phyloP scores from a whole-genome alignment of 2,888 invertebrate species.

The Cyaniris semiargus region DNA sequence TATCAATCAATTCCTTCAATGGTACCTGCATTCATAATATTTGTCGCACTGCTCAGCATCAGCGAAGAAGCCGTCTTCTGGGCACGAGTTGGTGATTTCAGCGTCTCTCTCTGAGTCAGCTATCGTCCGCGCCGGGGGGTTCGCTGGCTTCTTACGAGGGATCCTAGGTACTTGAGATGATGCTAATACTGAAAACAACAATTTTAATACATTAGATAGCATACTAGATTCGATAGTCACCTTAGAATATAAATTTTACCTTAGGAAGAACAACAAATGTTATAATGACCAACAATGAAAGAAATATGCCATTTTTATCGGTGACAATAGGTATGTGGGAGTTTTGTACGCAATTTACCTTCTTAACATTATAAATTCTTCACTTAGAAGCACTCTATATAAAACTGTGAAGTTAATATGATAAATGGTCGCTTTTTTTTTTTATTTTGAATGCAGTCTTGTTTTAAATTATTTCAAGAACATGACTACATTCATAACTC shows the following conservation, averaged over 20 bases:
- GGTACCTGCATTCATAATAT: conserved; percentile 88
- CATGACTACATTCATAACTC: too few species aligned
- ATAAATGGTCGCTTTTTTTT: too few species aligned
- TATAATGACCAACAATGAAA: too few species aligned
- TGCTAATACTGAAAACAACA: conserved; percentile 54
- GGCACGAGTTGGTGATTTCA: conserved; percentile 85
- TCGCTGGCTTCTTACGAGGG: conserved; percentile 56
- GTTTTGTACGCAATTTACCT: too few species aligned
- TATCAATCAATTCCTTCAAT: too few species aligned
- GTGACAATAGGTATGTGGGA: too few species aligned
- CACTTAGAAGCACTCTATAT: too few species aligned
- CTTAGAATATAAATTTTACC: background rate
- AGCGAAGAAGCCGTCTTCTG: conserved; percentile 92
- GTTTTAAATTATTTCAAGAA: too few species aligned
- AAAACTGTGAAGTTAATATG: too few species aligned
- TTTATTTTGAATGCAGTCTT: too few species aligned
- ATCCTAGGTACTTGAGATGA: conserved; percentile 62
- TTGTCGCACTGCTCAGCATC: conserved; percentile 94
- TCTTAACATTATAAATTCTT: too few species aligned
- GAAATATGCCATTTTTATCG: too few species aligned
- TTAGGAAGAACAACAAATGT: background rate
- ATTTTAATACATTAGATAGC: background rate
- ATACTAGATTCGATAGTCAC: background rate
- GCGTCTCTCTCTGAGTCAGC: conserved; percentile 66
- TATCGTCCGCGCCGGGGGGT: conserved; percentile 53